Evolutionary conservation across 2,797 vertebrate species (phyloP), one percentile per base, ranked within the genome.

Genomic region (Phaenicophaeus curvirostris): DNA sequence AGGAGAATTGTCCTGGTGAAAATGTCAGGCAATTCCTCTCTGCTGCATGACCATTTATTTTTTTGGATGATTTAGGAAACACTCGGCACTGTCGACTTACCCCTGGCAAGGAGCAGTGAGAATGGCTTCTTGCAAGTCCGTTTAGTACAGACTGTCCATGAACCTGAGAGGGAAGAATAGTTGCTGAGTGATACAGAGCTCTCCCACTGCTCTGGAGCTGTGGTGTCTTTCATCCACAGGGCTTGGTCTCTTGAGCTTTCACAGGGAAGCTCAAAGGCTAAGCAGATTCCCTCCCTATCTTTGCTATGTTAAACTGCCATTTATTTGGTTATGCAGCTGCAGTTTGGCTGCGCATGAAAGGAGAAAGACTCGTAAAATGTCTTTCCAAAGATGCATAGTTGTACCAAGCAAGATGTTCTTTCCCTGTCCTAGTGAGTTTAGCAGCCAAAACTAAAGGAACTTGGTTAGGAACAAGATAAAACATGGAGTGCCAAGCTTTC

Each of bases 381-480:
- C 71, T 78, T 88, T 73, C 53, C 59, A 79, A 61, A 95, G 90
- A 15, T 35, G 53, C 59, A 9, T 76, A 51, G 19, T 61, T 91
- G 39, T 86, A 7, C 80, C 2, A 1, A 68, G 41, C 28, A 18
- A 74, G 37, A 17, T 61, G 17, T 67, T 89, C 91, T 74, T 54
- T 30, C 35, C 23, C 55, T 41, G 4, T 46, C 53, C 44, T 37
- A 33, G 48, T 55, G 63, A 93, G 78, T 15, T 81, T 6, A 63
- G 51, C 39, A 53, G 67, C 85, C 74, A 65, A 33, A 93, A 54
- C 35, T 30, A 28, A 84, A 76, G 55, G 55, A 89, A 3, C 82
- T 66, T 63, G 44, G n/a, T 66, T 66, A 62, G 53, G 50, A 92
- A n/a, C 73, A 86, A 96, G 85, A 79, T 88, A 84, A 93, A 94